Evolutionary conservation across 1,140 invertebrate genomes (phyloP).

Genomic region (Cyphomyrmex costatus): DNA sequence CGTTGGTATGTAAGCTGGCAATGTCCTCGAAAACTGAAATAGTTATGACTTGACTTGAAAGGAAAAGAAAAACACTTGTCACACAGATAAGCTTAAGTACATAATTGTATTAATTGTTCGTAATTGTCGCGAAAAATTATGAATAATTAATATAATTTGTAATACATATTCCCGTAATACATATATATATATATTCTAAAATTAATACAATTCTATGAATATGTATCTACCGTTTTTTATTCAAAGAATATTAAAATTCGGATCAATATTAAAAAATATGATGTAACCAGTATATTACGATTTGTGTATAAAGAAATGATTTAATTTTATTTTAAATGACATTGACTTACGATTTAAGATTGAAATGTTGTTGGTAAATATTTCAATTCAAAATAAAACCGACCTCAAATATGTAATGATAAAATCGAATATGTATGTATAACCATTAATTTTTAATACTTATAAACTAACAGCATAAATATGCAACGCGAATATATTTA

Average conservation of each 20-base stretch:
- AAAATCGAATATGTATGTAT: background rate
- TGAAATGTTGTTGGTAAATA: background rate
- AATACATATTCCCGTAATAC: no score
- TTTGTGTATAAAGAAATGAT: background rate
- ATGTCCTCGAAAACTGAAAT: constrained; percentile 78
- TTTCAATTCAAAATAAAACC: background rate
- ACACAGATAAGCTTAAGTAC: background rate
- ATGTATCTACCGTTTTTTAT: background rate
- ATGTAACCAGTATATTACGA: background rate
- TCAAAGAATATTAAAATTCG: background rate
- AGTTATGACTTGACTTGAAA: constrained; percentile 73
- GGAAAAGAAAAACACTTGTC: constrained; percentile 33
- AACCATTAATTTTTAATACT: background rate
- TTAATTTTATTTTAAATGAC: constrained; percentile 1
- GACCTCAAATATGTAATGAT: no score
- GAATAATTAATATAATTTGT: no score
- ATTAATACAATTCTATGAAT: background rate
- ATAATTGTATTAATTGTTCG: constrained; percentile 1
- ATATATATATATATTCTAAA: no score
- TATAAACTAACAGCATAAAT: background rate
- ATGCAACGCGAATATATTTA: background rate
- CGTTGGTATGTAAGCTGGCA: constrained; percentile 19
- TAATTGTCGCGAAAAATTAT: background rate
- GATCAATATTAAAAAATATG: background rate
- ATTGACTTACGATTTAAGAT: background rate